Evolutionary conservation across 2,797 vertebrate species (phyloP).

Genomic region (Adrianichthys oophorus): DNA sequence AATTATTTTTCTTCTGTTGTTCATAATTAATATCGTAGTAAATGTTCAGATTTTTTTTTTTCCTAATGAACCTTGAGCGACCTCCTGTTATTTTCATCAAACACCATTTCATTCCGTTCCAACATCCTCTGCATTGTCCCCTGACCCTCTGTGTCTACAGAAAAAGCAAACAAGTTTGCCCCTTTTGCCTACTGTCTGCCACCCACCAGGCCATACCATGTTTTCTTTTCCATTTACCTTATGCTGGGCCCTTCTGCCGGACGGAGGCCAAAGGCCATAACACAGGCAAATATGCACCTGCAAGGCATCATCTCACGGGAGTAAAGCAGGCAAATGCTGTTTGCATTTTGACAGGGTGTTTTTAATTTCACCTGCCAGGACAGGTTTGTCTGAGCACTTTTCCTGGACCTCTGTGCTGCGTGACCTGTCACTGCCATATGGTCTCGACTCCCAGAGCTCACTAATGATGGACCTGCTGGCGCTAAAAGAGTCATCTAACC

Average conservation of each 20-base stretch:
- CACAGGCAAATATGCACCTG: slow-evolving; percentile 46
- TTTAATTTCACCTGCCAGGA: slow-evolving; percentile 66
- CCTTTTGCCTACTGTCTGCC: slow-evolving; percentile 54
- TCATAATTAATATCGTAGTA: neutral
- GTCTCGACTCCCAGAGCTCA: slow-evolving; percentile 40
- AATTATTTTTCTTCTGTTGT: too few relatives aligned
- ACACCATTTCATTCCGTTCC: slow-evolving; percentile 48
- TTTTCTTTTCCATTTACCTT: slow-evolving; percentile 71
- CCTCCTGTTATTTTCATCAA: slow-evolving; percentile 48
- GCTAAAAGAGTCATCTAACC: slow-evolving; percentile 53
- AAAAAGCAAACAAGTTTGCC: slow-evolving; percentile 53
- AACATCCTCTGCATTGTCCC: slow-evolving; percentile 55
- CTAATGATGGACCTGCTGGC: slow-evolving; percentile 26
- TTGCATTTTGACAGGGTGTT: slow-evolving; percentile 65
- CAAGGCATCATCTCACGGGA: slow-evolving; percentile 45
- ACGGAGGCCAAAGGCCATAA: slow-evolving; percentile 53
- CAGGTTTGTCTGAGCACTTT: slow-evolving; percentile 55
- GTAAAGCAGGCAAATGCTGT: slow-evolving; percentile 61
- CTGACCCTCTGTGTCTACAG: slow-evolving; percentile 48
- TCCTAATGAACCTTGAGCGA: slow-evolving; percentile 63
- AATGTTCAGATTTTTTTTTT: slow-evolving; percentile 40
- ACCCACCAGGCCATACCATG: slow-evolving; percentile 59
- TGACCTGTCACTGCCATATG: slow-evolving; percentile 65
- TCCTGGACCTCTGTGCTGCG: slow-evolving; percentile 47
- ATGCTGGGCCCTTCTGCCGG: slow-evolving; percentile 55